Conservation (phyloP, 2,797 vertebrate genomes). For the Diglossa cyanea region DNA sequence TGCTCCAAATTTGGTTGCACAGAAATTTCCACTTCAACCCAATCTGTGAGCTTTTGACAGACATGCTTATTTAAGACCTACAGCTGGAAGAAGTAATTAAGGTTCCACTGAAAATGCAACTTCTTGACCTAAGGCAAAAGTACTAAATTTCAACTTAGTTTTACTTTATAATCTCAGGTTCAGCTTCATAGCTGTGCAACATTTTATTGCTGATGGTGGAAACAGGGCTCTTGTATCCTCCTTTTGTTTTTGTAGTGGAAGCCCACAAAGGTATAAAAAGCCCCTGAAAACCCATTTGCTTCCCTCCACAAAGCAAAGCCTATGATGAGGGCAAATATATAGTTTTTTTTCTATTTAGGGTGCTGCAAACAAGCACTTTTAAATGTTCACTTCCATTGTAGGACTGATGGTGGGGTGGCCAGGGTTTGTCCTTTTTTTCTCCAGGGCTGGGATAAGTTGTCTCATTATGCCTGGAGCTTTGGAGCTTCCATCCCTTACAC, state of each 20-base stretch:
- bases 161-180: background rate
- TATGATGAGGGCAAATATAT: background rate
- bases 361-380: background rate
- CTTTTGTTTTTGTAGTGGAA: background rate
- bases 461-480: background rate
- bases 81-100: conserved; percentile 30
- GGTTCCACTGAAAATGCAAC: background rate
- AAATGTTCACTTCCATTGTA: background rate
- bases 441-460: background rate
- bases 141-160: background rate
- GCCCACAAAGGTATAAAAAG: background rate
- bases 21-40: conserved; percentile 12
- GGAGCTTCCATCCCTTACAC: background rate
- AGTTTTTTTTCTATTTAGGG: background rate
- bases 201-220: background rate
- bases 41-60: background rate
- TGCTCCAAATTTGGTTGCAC: background rate
- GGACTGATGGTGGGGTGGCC: background rate
- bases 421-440: background rate
- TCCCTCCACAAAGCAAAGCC: background rate
- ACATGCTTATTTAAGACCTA: conserved; percentile 7
- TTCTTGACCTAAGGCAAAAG: background rate
- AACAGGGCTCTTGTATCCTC: background rate
- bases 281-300: background rate
- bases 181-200: background rate